Evolutionary conservation across 2,888 invertebrate genomes (phyloP), one percentile per base, ranked within the genome.

Genomic region (Drosophila mercatorum): DNA sequence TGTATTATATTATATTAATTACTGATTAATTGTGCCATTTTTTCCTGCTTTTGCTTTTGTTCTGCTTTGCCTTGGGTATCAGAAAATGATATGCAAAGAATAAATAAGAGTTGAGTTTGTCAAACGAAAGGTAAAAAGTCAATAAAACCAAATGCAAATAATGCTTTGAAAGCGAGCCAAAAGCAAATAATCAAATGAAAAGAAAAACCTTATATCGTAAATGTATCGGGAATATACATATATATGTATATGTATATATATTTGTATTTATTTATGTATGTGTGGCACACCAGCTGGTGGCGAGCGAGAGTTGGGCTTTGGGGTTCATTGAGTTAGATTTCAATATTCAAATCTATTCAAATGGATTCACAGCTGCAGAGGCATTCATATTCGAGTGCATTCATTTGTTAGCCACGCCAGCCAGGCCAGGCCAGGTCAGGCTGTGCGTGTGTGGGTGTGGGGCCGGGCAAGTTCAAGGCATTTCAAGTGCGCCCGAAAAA

Each of bases 391-490:
- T 72, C 41, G 66, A 66, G 31, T 59, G 73, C 69, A 75, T 57
- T 64, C 28, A 28, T 28, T 28, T 28, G 17, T 17, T 17, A 17
- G 17, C 17, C 17, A 17, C 17, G 17, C 17, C 17, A 17, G 28
- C 28, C 70, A 17, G 17, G 17, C 22, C 22, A 65, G 11, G 34
- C 36, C 63, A 62, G 28, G 53, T 10, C 53, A 53, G 31, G 17
- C 31, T 31, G 41, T 5, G 26, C 1, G 7, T 41, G 55, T 28
- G 40, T 6, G 55, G 1, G 43, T 17, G 43, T 43, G 12, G 61
- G 5, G 10, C 26, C 17, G 26, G 26, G 26, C 75, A 75, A 75
- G 75, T 75, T 75, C 75, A 75, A 75, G 75, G 75, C 46, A 60
- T 47, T 71, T 57, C 62, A 44, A 62, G 71, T 62, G 62, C 75